These are phyloP conservation scores for Eupithecia vulgata DNA, from an alignment of 2,888 invertebrate genomes.

Conservation along the genomic window DNA sequence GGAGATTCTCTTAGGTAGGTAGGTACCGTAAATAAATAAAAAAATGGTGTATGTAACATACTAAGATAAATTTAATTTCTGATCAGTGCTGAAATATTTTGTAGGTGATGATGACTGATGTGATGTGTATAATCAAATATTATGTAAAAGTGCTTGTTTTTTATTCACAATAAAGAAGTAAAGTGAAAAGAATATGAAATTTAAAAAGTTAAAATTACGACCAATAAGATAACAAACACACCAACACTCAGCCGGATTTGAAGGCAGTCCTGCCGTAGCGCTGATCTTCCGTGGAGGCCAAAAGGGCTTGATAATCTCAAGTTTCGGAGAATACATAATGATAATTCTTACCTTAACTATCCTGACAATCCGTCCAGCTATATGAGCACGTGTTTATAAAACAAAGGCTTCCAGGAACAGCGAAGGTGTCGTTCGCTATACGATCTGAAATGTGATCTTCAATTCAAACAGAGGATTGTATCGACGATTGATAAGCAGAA, in stretches of 20 bases:
- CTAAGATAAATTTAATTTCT: too few species aligned
- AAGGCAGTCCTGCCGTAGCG: background rate
- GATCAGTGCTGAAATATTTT: too few species aligned
- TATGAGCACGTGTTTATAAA: constrained; percentile 59
- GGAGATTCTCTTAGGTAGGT: too few species aligned
- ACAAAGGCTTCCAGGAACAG: constrained; percentile 63
- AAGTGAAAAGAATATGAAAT: background rate
- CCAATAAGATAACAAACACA: background rate
- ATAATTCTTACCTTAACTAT: background rate
- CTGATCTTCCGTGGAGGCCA: background rate
- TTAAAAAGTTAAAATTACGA: background rate
- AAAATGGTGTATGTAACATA: too few species aligned
- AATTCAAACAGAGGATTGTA: constrained; percentile 31
- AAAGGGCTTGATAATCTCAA: background rate
- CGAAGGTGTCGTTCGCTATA: constrained; percentile 46
- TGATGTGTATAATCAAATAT: too few species aligned
- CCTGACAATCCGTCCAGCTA: constrained; percentile 23
- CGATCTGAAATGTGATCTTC: constrained; percentile 43
- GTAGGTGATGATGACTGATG: too few species aligned
- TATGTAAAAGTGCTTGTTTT: too few species aligned
- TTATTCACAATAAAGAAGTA: too few species aligned
- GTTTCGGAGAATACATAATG: background rate
- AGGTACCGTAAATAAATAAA: too few species aligned
- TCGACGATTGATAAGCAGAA: constrained; percentile 30
- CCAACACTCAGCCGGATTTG: background rate